Conservation (phyloP, 2,888 invertebrate genomes). For the Campaea margaritaria region DNA sequence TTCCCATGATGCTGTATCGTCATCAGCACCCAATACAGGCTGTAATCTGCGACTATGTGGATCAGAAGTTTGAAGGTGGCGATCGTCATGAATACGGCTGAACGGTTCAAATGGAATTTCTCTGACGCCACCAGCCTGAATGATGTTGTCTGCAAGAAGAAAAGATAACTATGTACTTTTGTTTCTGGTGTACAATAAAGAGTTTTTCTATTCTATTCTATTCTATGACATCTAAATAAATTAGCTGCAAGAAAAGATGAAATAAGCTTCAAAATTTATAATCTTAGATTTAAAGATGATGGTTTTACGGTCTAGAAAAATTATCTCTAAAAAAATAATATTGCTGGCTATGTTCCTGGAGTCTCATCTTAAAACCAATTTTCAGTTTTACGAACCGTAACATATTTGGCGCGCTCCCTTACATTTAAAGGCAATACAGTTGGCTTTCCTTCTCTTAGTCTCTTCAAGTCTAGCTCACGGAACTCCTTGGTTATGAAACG, state of each 20-base stretch:
- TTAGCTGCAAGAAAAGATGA: too few relatives aligned
- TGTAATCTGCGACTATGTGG: constrained; percentile 91
- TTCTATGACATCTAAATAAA: too few relatives aligned
- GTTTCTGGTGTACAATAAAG: too few relatives aligned
- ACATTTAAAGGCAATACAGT: constrained; percentile 88
- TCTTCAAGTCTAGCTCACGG: constrained; percentile 86
- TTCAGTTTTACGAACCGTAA: constrained; percentile 69
- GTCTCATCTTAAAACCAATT: too few relatives aligned
- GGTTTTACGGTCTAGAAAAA: too few relatives aligned
- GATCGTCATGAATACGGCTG: constrained; percentile 86
- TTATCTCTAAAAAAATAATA: too few relatives aligned
- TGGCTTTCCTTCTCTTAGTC: constrained; percentile 85
- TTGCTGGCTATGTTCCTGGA: too few relatives aligned
- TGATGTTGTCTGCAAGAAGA: constrained; percentile 80
- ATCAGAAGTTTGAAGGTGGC: constrained; percentile 89
- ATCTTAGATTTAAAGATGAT: too few relatives aligned
- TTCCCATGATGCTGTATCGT: constrained; percentile 70
- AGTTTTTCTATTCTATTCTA: too few relatives aligned
- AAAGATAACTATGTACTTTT: constrained; percentile 23
- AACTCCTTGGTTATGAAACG: constrained; percentile 88
- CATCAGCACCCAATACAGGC: constrained; percentile 90
- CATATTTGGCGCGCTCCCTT: constrained; percentile 87
- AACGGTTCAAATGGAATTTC: constrained; percentile 79
- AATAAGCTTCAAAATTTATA: too few relatives aligned
- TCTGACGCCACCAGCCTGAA: constrained; percentile 86